Evolutionary conservation across 2,113 vertebrate species (phyloP).

Genomic region (Camarhynchus parvulus): DNA sequence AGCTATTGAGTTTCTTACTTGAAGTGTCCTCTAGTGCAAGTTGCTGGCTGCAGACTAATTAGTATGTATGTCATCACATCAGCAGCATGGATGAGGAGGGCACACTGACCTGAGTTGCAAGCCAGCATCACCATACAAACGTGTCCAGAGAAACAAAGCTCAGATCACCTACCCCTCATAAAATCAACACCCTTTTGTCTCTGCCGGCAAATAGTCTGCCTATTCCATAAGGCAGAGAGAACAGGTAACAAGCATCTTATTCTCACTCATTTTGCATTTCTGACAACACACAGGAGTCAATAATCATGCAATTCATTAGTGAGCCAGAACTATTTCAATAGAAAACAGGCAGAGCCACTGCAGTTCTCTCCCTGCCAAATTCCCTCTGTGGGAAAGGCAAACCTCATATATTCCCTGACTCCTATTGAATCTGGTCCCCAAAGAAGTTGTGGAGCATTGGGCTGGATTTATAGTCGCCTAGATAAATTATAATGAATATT

Average conservation of each 20-base stretch:
- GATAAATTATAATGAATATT: not conserved
- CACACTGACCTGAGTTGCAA: not conserved
- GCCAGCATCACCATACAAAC: not conserved
- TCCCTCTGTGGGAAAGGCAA: not conserved
- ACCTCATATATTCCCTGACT: not conserved
- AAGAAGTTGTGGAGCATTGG: not conserved
- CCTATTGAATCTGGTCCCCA: not conserved
- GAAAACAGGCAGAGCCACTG: not conserved
- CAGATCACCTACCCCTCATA: not conserved
- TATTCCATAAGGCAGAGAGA: not conserved
- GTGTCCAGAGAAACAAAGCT: not conserved
- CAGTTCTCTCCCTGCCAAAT: not conserved
- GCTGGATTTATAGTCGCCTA: not conserved
- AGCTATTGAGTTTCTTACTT: not conserved
- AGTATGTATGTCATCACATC: not conserved
- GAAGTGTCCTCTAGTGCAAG: not conserved
- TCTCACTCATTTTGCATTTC: not conserved
- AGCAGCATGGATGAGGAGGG: not conserved
- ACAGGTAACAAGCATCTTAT: not conserved
- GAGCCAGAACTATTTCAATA: not conserved
- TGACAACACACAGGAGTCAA: not conserved
- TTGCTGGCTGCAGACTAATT: not conserved
- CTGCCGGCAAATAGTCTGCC: not conserved
- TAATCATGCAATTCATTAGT: not conserved
- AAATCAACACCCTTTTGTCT: not conserved